Conservation (phyloP, 2,113 vertebrate species). For the Ptilonorhynchus violaceus region DNA sequence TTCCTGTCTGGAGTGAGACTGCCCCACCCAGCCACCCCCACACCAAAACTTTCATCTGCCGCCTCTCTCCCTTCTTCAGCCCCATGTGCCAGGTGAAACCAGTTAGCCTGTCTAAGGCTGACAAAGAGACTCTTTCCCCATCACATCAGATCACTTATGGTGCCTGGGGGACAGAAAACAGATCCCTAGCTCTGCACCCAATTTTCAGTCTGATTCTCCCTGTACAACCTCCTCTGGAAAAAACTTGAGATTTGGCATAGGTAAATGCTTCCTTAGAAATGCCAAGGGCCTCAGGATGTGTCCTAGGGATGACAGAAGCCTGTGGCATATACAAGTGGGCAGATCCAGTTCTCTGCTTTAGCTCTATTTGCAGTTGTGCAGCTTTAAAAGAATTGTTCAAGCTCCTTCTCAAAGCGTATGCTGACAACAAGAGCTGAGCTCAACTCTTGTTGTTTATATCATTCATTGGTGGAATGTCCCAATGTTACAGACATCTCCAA, state of each 20-base stretch:
- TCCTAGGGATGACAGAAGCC: background rate
- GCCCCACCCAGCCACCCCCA: background rate
- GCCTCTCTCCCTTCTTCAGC: background rate
- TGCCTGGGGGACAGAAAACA: background rate
- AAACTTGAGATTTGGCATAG: background rate
- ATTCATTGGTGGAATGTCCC: background rate
- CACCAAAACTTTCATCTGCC: background rate
- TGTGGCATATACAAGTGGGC: background rate
- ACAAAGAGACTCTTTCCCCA: background rate
- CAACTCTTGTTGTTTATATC: background rate
- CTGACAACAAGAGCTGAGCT: background rate
- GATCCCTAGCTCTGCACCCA: background rate
- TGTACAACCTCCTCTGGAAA: background rate
- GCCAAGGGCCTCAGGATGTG: background rate
- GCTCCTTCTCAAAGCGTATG: background rate
- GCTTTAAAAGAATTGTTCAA: background rate
- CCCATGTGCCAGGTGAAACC: background rate
- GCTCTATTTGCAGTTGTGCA: background rate
- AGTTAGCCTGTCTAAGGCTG: background rate
- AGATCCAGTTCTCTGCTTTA: background rate
- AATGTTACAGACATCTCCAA: background rate
- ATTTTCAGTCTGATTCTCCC: background rate
- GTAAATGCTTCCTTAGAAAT: background rate
- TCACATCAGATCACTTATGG: background rate
- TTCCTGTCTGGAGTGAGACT: background rate